Base-by-base conservation (phyloP, 2,797 vertebrate genomes). In the Tenualosa ilisha region DNA sequence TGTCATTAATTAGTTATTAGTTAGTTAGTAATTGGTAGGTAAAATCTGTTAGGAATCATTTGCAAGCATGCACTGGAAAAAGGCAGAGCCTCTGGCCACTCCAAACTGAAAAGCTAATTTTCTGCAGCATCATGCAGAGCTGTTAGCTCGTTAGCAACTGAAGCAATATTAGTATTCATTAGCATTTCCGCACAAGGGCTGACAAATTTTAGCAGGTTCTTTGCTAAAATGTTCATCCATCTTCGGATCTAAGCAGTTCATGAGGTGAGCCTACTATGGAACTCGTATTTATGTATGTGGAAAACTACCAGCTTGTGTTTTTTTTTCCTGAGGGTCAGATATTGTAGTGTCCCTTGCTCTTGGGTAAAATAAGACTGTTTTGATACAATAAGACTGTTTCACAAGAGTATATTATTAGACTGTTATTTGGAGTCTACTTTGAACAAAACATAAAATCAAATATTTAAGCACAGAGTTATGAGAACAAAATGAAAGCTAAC, bases 111-210 rank as follows among this genome's bases (percentile, higher is more conserved):
- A 37, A 8, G 17, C 72, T 46, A 2, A 46, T 20, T 79, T 8
- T 17, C 72, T 20, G 40, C 13, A 72, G 65, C 0, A 79, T 46
- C 40, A 79, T 46, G 72, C 72, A 46, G 37, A 79, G 40, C 72
- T 46, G 72, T 46, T 79, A 79, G 72, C 72, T 46, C 46, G 72
- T 79, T 79, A 79, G 72, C 72, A 43, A 72, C 20, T 56, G 17
- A 56, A 56, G 54, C 54, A 56, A 20, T 5, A 3, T 54, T 17
- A 54, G 53, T 5, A 54, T 5, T 20, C 0, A 54, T 54, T 54
- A 54, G 13, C 2, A 54, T 54, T 54, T 15, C 53, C 17, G 17
- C 46, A 49, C 4, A 12, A 51, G 61, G 7, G n/a, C 24, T 65
- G 31, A 40, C 68, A 0, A 11, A 75, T 43, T 75, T 75, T 43